phyloP scores from a whole-genome alignment of 2,797 vertebrate genomes.

The Rhinatrema bivittatum region DNA sequence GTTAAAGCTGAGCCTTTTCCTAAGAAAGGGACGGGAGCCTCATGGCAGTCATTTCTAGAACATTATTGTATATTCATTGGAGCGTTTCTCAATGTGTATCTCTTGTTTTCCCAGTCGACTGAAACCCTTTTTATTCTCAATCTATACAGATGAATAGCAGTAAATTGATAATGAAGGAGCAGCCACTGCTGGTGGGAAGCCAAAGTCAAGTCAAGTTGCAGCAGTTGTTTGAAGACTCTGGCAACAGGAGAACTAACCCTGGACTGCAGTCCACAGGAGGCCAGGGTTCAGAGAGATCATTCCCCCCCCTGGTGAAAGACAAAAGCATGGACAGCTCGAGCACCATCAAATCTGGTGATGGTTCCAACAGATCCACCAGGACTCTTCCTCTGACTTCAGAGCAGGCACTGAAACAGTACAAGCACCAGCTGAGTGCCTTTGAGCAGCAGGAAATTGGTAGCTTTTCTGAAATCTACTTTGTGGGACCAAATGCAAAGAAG shows the following conservation, averaged over 20 bases:
- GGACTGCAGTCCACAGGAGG: conserved; percentile 64
- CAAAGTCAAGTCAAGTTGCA: conserved; percentile 88
- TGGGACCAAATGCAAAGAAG: conserved; percentile 92
- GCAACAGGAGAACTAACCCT: conserved; percentile 67
- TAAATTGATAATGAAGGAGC: conserved; percentile 74
- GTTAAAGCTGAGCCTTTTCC: no score
- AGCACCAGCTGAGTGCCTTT: conserved; percentile 74
- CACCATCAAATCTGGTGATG: conserved; percentile 38
- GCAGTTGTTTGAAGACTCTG: conserved; percentile 85
- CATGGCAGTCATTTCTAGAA: no score
- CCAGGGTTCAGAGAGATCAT: conserved; percentile 52
- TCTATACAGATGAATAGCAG: conserved; percentile 43
- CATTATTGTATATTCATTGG: no score
- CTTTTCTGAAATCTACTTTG: conserved; percentile 85
- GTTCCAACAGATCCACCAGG: conserved; percentile 53
- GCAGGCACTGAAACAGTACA: conserved; percentile 84
- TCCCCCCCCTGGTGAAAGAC: conserved; percentile 65
- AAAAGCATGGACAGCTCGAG: conserved; percentile 64
- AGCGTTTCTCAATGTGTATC: not conserved
- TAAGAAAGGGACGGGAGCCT: no score
- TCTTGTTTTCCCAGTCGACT: conserved; percentile 5
- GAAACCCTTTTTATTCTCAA: not conserved
- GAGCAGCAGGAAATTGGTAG: conserved; percentile 86
- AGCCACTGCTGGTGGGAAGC: conserved; percentile 38
- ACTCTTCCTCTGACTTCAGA: conserved; percentile 70